phyloP scores from a whole-genome alignment of 1,140 invertebrate species.

The Bombus fervidus region DNA sequence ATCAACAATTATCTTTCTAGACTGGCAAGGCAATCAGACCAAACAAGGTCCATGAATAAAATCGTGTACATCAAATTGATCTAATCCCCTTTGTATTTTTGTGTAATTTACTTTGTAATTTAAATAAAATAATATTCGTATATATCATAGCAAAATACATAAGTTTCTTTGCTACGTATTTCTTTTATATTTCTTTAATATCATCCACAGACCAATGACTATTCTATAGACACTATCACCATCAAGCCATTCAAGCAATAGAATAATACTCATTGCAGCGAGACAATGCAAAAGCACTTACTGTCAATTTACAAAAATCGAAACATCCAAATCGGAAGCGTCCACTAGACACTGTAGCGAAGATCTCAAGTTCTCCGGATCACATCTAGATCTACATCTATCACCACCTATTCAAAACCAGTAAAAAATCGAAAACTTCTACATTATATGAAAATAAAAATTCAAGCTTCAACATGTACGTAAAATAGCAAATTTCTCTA shows the following conservation, averaged over 20 bases:
- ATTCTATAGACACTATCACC: not conserved
- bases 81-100: not conserved
- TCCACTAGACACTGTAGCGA: not conserved
- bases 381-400: not conserved
- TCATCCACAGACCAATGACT: not conserved
- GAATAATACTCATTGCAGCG: slow-evolving; percentile 16
- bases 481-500: not conserved
- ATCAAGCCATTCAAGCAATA: slow-evolving; percentile 10
- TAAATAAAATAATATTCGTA: not conserved
- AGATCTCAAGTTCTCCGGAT: not conserved
- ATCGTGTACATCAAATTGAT: not conserved
- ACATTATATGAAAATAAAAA: not conserved
- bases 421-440: not conserved
- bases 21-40: not conserved
- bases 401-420: not conserved
- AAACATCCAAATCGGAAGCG: not conserved
- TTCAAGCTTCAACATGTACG: not conserved
- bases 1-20: not conserved
- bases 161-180: not conserved
- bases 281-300: slow-evolving; percentile 26
- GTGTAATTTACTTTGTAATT: not conserved
- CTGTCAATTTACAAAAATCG: slow-evolving; percentile 11
- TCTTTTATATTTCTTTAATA: not conserved
- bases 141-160: not conserved
- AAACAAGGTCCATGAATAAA: not conserved